phyloP scores from a whole-genome alignment of 2,888 invertebrate species.

The Agriotes lineatus region DNA sequence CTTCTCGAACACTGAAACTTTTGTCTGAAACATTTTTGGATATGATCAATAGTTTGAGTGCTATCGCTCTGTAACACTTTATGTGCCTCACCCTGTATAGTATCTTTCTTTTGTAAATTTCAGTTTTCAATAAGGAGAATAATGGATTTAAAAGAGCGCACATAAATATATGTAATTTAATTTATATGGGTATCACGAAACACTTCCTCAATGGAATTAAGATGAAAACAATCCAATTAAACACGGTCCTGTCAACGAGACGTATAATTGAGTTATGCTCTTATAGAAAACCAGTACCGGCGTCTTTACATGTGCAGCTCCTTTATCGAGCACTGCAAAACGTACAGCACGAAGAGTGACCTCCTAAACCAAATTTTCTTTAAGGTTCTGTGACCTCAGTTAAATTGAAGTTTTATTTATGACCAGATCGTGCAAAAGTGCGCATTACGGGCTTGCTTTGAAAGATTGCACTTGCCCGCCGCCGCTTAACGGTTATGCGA shows the following conservation, averaged over 20 bases:
- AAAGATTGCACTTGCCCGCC: conserved; percentile 27
- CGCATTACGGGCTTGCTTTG: conserved; percentile 24
- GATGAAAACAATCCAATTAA: not conserved
- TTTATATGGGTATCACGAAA: too few relatives aligned
- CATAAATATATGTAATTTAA: too few relatives aligned
- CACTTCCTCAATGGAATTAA: too few relatives aligned
- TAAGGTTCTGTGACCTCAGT: conserved; percentile 38
- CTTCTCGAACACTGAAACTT: too few relatives aligned
- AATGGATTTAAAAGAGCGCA: too few relatives aligned
- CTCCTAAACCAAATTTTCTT: conserved; percentile 42
- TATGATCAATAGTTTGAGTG: too few relatives aligned
- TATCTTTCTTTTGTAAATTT: too few relatives aligned
- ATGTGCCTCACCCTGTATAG: too few relatives aligned
- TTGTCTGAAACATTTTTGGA: too few relatives aligned
- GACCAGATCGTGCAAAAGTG: conserved; percentile 37
- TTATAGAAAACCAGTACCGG: conserved; percentile 5
- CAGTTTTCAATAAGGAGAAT: too few relatives aligned
- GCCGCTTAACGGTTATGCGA: conserved; percentile 1
- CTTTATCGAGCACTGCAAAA: conserved; percentile 28
- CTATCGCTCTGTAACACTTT: too few relatives aligned
- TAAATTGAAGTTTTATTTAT: conserved; percentile 44
- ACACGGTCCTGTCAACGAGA: not conserved
- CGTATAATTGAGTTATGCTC: not conserved
- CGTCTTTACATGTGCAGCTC: conserved; percentile 9
- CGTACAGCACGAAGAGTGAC: conserved; percentile 34